Evolutionary conservation across 2,888 invertebrate species (phyloP), one percentile per base, ranked within the genome.

Genomic region (Neoascia interrupta): DNA sequence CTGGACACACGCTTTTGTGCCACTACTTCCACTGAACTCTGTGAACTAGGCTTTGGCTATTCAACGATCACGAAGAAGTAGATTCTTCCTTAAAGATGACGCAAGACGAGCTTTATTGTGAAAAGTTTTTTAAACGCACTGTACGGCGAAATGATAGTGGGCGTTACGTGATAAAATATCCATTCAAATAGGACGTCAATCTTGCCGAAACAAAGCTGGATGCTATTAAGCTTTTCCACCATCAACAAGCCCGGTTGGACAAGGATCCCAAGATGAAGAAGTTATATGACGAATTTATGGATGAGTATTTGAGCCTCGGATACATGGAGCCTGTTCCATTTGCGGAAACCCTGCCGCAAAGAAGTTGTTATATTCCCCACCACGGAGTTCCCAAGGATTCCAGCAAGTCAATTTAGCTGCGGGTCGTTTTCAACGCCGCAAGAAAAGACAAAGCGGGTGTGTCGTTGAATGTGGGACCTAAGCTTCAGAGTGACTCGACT

Each of bases 401-500:
- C 1, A 81, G 81, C 36, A 66, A 73, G 1, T 69, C 81, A 21
- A 81, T 68, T 1, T 81, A 79, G 61, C 41, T 81, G n/a, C 21
- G 64, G 34, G 54, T 58, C 1, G 74, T 79, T 2, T 74, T 81
- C 26, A 5, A n/a, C n/a, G n/a, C n/a, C n/a, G n/a, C n/a, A n/a
- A n/a, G n/a, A n/a, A n/a, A n/a, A n/a, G n/a, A n/a, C n/a, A n/a
- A n/a, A n/a, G n/a, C n/a, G n/a, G n/a, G n/a, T n/a, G n/a, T n/a
- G n/a, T n/a, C n/a, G n/a, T n/a, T n/a, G n/a, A n/a, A 80, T 36
- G 53, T 68, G 3, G 73, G 81, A 11, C 66, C 81, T 3, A 80
- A 82, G 26, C 68, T 80, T 2, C 72, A 73, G 26, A 64, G 21
- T 34, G 72, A 82, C 5, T 37, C 75, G 4, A 28, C 53, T 5